Base-by-base conservation (phyloP, 2,888 invertebrate genomes). In the Halocaridina rubra region DNA sequence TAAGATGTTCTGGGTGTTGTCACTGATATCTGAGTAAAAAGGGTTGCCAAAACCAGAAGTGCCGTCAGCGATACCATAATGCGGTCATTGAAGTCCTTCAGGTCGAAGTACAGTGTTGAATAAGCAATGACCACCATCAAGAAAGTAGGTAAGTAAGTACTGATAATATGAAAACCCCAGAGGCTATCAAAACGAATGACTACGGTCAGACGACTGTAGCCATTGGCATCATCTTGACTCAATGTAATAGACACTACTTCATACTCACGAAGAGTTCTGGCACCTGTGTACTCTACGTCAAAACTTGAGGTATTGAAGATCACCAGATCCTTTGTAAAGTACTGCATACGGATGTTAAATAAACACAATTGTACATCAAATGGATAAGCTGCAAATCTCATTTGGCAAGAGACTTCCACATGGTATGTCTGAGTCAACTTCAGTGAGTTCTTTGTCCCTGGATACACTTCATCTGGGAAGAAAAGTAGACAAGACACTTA, bases 41-140 rank as follows among this genome's bases (percentile, higher is more conserved):
- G 81, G 0, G 87, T 87, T 1, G 87, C 87, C 59, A 87, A 29
- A 22, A 87, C 87, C 19, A 87, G 81, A 22, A 87, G 79, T 10
- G 87, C 81, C 33, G 87, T 87, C 61, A 87, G 72, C 13, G 87
- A 87, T 32, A 87, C 87, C 87, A 87, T 87, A 30, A 87, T 87
- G 27, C 87, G 80, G 19, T 86, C 84, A 24, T 80, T 84, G 77
- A 87, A 87, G 76, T 87, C 87, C 33, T 87, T 81, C 39, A 85
- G 22, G 72, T 81, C 77, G 22, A 81, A 87, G 75, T 57, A 87
- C 32, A 87, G 74, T 1, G 87, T 87, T 4, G 71, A 79, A 74
- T 87, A 87, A 27, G 79, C 81, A 46, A 87, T 87, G 16, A 80
- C 61, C 3, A 87, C 87, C 85, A 87, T 85, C 29, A 87, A 80